Base-by-base conservation (phyloP, 2,797 vertebrate genomes). In the Poecile montanus region DNA sequence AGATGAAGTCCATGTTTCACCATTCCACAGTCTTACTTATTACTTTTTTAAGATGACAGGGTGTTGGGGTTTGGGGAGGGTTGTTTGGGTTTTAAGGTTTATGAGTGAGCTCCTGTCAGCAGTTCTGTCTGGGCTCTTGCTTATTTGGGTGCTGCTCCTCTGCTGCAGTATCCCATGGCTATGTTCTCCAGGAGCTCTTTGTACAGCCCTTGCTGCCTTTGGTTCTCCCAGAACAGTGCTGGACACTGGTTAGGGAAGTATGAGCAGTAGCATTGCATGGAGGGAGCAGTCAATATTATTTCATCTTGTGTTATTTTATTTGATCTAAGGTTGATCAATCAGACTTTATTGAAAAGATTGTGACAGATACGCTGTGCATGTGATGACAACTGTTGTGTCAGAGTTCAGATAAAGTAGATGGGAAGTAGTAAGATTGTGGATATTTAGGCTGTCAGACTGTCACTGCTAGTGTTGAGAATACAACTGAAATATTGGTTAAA, bases 401-500 rank as follows among this genome's bases (percentile, higher is more conserved):
- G 76, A 91, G 80, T 90, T 87, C 73, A 89, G 67, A 66, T 76
- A 18, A 66, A 92, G 79, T 21, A 68, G 65, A 29, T 62, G 63
- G 45, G 84, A 89, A 74, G 71, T 19, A 56, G 80, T 79, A 76
- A 67, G 86, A 47, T 74, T 3, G 16, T 36, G 56, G 74, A 25
- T 94, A 63, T 93, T 91, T 91, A 81, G 74, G 58, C 57, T 94
- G 91, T 93, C 91, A 87, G 89, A 71, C 34, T 80, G 91, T 94
- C 94, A 75, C 53, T 54, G 73, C 62, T 77, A 13, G 54, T 26
- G 50, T 79, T 95, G 85, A 89, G 79, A 88, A 38, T 77, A 63
- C 38, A 56, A 85, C 72, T 94, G 95, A 96, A 94, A 93, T 91
- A 94, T 10, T 77, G 86, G 67, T 60, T 88, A 53, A 87, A 94